These are phyloP conservation scores for Piprites chloris DNA, from an alignment of 2,113 vertebrate species.

Conservation along the genomic window DNA sequence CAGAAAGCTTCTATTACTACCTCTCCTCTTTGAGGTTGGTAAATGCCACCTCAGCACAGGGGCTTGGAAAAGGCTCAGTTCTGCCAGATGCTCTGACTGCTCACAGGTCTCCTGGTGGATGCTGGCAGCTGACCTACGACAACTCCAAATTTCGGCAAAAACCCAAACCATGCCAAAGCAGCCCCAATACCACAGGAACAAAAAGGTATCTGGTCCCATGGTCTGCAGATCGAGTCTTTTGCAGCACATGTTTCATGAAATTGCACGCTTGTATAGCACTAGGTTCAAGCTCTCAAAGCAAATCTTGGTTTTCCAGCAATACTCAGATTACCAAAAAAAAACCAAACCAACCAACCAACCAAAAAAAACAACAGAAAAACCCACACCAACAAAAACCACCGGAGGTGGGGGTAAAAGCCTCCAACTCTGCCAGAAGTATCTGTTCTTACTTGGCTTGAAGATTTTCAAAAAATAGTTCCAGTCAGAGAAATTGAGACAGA, in stretches of 20 bases:
- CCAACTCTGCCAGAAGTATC: neutral
- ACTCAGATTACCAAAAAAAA: neutral
- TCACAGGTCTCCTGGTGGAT: neutral
- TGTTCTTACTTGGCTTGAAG: neutral
- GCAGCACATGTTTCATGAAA: neutral
- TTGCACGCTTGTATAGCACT: neutral
- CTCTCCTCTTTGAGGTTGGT: neutral
- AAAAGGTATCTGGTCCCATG: neutral
- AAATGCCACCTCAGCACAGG: neutral
- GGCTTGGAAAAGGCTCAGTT: rapidly evolving
- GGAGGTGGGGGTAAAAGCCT: neutral
- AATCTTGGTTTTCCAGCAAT: neutral
- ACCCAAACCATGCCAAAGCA: rapidly evolving
- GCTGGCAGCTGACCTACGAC: neutral
- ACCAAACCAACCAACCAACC: rapidly evolving
- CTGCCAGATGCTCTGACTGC: neutral
- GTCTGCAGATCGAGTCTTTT: neutral
- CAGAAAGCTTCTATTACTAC: neutral
- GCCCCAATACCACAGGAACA: neutral
- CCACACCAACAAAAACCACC: no score
- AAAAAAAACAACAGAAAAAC: rapidly evolving
- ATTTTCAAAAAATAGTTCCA: neutral
- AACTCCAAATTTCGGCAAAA: neutral
- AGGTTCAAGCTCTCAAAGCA: neutral
- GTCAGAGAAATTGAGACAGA: neutral